These are phyloP conservation scores for Clarias macrocephalus DNA, from an alignment of 2,113 vertebrate species.

Conservation along the genomic window DNA sequence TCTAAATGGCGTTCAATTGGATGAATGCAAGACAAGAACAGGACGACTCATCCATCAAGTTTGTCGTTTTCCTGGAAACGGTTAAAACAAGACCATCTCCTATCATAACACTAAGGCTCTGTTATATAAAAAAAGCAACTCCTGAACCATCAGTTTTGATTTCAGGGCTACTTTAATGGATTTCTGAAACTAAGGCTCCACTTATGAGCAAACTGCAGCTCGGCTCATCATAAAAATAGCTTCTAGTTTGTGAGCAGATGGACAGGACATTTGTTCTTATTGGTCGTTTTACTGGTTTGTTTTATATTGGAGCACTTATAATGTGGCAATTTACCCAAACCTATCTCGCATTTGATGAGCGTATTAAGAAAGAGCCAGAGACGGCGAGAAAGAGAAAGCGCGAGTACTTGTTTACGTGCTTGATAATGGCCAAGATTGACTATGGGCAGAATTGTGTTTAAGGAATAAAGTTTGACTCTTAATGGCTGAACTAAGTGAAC, in stretches of 20 bases:
- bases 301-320: constrained; percentile 10
- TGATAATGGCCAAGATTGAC: not conserved
- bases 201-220: constrained; percentile 3
- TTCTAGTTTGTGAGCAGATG: constrained; percentile 19
- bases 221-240: constrained; percentile 1
- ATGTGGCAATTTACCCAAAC: constrained; percentile 27
- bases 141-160: not conserved
- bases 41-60: not conserved
- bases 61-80: not conserved
- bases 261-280: constrained; percentile 19
- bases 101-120: not conserved
- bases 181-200: not conserved
- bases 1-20: not conserved
- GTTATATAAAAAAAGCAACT: not conserved
- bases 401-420: not conserved
- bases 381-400: not conserved
- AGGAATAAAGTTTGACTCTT: not conserved
- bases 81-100: not conserved
- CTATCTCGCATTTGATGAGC: constrained; percentile 18
- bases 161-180: not conserved
- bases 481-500: not conserved
- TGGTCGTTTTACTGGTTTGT: constrained; percentile 2
- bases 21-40: not conserved
- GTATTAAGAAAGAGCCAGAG: not conserved
- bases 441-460: not conserved